phyloP scores from a whole-genome alignment of 2,888 invertebrate species.

The Eristalinus sepulchralis region DNA sequence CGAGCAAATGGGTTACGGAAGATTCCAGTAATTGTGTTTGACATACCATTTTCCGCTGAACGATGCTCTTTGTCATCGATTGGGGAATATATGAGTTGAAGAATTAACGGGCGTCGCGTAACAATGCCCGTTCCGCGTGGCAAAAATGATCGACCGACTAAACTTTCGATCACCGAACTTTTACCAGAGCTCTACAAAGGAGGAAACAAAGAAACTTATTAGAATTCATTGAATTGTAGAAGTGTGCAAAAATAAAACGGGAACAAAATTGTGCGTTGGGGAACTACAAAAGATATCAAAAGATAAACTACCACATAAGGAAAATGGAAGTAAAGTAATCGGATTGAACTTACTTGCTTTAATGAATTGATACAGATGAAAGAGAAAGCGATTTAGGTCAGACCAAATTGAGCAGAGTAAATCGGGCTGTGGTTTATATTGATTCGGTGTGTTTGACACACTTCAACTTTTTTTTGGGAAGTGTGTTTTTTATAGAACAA shows the following conservation, averaged over 20 bases:
- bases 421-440: background rate
- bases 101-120: conserved; percentile 94
- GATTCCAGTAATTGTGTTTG: conserved; percentile 47
- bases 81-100: conserved; percentile 96
- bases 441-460: background rate
- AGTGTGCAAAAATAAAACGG: conserved; percentile 61
- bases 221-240: background rate
- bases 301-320: background rate
- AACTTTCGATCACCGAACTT: conserved; percentile 98
- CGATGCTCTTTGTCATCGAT: conserved; percentile 94
- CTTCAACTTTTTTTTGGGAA: background rate
- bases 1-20: conserved; percentile 70
- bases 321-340: background rate
- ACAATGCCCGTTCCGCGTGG: conserved; percentile 99
- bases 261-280: conserved; percentile 54
- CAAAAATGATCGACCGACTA: conserved; percentile 98
- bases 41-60: conserved; percentile 91
- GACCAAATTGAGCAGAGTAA: background rate
- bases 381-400: background rate
- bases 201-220: conserved; percentile 45
- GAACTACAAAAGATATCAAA: background rate
- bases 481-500: background rate
- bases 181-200: conserved; percentile 96
- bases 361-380: background rate
- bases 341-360: background rate